Evolutionary conservation across 2,113 vertebrate species (phyloP).

Genomic region (Oryzias celebensis): DNA sequence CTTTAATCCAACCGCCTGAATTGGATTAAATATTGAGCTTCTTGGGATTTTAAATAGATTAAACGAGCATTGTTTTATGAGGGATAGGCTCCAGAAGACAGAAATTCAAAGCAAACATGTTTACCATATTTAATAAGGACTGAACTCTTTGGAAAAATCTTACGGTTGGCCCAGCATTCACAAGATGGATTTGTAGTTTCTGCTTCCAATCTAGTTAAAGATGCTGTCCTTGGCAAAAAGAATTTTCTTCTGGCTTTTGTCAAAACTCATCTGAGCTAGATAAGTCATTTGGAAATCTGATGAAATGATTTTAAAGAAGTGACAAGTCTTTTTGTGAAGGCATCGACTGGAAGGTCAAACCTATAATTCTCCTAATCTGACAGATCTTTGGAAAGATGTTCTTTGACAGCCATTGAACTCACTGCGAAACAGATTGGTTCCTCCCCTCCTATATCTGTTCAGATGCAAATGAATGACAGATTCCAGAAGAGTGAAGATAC

Average conservation of each 20-base stretch:
- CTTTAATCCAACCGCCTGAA: neutral
- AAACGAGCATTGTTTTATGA: slow-evolving; percentile 10
- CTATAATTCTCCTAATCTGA: slow-evolving; percentile 30
- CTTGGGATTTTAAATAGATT: slow-evolving; percentile 9
- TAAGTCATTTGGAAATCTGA: neutral
- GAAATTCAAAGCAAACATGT: slow-evolving; percentile 16
- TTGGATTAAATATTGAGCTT: slow-evolving; percentile 36
- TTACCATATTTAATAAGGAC: slow-evolving; percentile 14
- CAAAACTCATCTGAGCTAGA: slow-evolving; percentile 18
- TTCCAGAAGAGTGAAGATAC: too few species aligned
- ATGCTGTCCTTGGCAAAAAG: slow-evolving; percentile 14
- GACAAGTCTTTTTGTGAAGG: slow-evolving; percentile 18
- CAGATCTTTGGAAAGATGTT: slow-evolving; percentile 7
- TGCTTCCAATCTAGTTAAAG: slow-evolving; percentile 45
- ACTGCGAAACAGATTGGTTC: neutral
- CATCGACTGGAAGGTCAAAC: slow-evolving; percentile 14
- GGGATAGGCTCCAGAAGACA: slow-evolving; percentile 12
- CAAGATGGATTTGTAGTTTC: slow-evolving; percentile 41
- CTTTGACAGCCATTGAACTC: slow-evolving; percentile 14
- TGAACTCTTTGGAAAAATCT: slow-evolving; percentile 32
- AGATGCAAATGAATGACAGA: too few species aligned
- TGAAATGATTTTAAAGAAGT: neutral
- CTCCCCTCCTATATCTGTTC: too few species aligned
- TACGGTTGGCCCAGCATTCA: slow-evolving; percentile 3
- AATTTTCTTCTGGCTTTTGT: slow-evolving; percentile 1